A percentile compares a stretch with the other conserved stretches of the same genome.
These are phyloP conservation scores for Eolophus roseicapilla DNA, from an alignment of 2,113 vertebrate species.

Conservation along the genomic window DNA sequence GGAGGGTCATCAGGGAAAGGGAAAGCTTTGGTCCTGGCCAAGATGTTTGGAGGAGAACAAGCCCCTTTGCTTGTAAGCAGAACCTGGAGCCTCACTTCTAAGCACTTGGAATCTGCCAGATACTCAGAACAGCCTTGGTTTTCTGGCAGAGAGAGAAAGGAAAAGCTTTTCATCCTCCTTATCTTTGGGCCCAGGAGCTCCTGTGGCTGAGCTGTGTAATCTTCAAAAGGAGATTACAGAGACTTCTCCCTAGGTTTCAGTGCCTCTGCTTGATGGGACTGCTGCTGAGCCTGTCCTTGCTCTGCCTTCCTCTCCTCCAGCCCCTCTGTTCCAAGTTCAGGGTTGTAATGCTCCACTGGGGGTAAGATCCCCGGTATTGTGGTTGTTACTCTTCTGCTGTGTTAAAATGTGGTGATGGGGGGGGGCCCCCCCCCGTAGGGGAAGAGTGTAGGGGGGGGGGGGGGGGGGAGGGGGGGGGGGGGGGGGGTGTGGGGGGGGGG, in stretches of 20 bases:
- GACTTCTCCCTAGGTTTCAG: neutral
- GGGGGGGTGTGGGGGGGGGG: no score
- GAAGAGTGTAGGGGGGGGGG: no score
- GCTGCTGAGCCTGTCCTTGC: neutral
- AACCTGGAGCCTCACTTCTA: neutral
- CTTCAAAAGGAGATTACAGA: constrained; percentile 4
- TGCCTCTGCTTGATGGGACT: neutral
- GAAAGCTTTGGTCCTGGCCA: neutral
- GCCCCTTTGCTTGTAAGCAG: neutral
- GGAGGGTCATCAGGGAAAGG: neutral
- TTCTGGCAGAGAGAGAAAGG: neutral
- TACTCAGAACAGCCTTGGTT: neutral
- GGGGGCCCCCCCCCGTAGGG: no score
- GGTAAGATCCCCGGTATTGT: fast-evolving
- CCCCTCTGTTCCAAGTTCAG: neutral
- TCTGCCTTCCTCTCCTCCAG: neutral
- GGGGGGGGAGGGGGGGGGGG: no score
- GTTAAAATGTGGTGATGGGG: neutral
- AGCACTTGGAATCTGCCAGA: neutral
- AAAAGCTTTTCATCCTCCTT: neutral
- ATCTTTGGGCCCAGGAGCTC: neutral
- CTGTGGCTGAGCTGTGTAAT: neutral
- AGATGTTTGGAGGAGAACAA: neutral
- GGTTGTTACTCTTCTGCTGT: neutral
- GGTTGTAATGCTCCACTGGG: fast-evolving